Evolutionary conservation across 2,113 vertebrate species (phyloP).

Genomic region (Potamarius usumacintae): DNA sequence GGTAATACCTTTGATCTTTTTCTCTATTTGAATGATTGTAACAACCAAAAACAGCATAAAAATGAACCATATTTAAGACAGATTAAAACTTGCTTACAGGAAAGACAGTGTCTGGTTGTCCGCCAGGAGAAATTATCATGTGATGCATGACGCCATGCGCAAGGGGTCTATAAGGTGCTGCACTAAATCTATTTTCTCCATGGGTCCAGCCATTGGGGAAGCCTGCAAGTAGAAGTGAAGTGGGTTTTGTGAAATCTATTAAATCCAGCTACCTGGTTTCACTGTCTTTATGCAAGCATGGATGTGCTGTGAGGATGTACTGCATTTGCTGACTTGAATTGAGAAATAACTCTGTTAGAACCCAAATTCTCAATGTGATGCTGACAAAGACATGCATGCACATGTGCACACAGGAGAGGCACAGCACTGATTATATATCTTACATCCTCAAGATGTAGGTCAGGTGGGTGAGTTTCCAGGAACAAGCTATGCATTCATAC

Average conservation of each 20-base stretch:
- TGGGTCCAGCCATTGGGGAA: slow-evolving; percentile 48
- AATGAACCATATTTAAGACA: no score
- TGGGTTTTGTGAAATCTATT: background rate
- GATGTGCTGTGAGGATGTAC: background rate
- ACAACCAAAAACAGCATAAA: no score
- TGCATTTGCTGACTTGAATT: background rate
- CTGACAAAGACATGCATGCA: background rate
- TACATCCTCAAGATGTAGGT: background rate
- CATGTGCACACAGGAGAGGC: background rate
- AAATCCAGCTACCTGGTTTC: background rate
- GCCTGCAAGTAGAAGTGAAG: slow-evolving; percentile 25
- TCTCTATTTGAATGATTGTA: no score
- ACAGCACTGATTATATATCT: slow-evolving; percentile 29
- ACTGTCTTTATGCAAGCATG: slow-evolving; percentile 4
- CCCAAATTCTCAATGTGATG: slow-evolving; percentile 25
- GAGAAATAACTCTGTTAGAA: slow-evolving; percentile 6
- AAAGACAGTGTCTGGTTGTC: no score
- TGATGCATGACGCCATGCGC: no score
- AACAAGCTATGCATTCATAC: slow-evolving; percentile 4
- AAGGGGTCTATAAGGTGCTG: background rate
- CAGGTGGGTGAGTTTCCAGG: slow-evolving; percentile 31
- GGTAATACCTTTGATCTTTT: no score
- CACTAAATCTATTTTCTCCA: slow-evolving; percentile 19
- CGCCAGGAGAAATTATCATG: no score
- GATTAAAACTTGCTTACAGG: no score